Conservation (phyloP, 2,888 invertebrate genomes). For the Willowsia nigromaculata region DNA sequence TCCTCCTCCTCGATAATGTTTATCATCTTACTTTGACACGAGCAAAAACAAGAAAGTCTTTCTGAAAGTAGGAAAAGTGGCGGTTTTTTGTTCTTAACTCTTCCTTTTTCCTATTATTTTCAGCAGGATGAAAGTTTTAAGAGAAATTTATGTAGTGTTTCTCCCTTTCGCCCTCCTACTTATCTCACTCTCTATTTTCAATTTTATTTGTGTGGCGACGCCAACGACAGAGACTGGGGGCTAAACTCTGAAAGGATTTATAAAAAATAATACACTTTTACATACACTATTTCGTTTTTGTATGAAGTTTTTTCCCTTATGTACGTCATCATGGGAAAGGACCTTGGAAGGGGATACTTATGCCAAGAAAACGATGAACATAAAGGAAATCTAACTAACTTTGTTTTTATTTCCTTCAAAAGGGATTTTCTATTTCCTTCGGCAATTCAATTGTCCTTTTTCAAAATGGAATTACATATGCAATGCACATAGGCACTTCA, state of each 20-base stretch:
- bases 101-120: background rate
- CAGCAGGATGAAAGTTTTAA: background rate
- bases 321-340: background rate
- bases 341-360: constrained; percentile 7
- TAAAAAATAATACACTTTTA: background rate
- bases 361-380: background rate
- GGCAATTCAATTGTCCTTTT: background rate
- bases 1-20: background rate
- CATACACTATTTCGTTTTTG: too few species aligned
- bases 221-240: background rate
- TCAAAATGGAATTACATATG: background rate
- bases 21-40: background rate
- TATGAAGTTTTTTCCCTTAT: background rate
- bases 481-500: background rate
- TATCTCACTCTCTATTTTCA: background rate
- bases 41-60: background rate
- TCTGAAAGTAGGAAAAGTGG: background rate
- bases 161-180: background rate
- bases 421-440: background rate
- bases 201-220: constrained; percentile 28
- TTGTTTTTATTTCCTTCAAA: constrained; percentile 4
- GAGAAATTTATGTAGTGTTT: constrained; percentile 6
- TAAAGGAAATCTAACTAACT: background rate
- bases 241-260: background rate
- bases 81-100: background rate